Base-by-base conservation (phyloP, 2,797 vertebrate genomes). In the Macroramphosus scolopax region DNA sequence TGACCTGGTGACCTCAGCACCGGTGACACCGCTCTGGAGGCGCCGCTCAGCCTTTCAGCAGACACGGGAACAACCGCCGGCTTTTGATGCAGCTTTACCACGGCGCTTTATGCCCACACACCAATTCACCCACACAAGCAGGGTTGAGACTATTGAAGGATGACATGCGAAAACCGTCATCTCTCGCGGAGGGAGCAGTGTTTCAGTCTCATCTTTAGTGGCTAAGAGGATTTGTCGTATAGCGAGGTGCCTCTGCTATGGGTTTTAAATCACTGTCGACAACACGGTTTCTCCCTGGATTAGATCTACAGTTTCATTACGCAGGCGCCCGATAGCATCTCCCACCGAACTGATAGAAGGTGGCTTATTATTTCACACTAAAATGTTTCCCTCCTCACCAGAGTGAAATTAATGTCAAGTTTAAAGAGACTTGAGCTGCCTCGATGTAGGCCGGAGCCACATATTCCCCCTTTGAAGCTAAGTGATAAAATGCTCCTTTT, bases 201-300 rank as follows among this genome's bases (percentile, higher is more conserved):
- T 67, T 75, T 63, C 46, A 47, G 36, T 13, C 56, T 72, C 60
- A 48, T 77, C 59, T 66, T 63, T 35, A 63, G 40, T 33, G 42
- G 68, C 64, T 67, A 72, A 80, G 71, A 77, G 69, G 73, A 78
- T 78, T 85, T 80, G 77, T 75, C 61, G 68, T 63, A n/a, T n/a
- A 76, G 78, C 34, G 25, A 75, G 74, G 68, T 55, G 62, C 72
- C 63, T 82, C 74, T 52, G 73, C 75, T 78, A 44, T 34, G 46
- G 72, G 77, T 81, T 81, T 80, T 70, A 87, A 84, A 83, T 85
- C 70, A 79, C 58, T 73, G 71, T 68, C 81, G 74, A 80, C 85
- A 77, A 73, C 69, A 63, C 51, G 55, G 63, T 68, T 84, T 68
- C 54, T 77, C 59, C 54, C 46, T 42, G 60, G 76, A 84, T 82